Percentiles rank a stretch among this genome's conserved stretches.
Conservation (phyloP, 1,140 invertebrate species). For the Cherax quadricarinatus region DNA sequence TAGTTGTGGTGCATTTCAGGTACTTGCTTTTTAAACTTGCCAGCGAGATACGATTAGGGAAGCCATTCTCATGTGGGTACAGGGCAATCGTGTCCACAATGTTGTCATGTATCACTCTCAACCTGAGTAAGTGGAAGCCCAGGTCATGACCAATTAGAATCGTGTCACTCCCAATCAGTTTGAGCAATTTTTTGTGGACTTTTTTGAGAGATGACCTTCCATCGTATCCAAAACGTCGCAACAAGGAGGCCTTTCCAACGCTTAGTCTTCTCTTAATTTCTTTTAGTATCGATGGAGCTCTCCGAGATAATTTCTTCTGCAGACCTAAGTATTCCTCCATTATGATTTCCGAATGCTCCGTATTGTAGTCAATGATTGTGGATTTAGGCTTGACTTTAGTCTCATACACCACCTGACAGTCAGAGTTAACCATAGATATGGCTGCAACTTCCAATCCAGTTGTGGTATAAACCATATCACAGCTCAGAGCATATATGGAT, state of each 20-base stretch:
- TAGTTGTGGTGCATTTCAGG: background rate
- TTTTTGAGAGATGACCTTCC: constrained; percentile 70
- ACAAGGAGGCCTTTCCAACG: too few species aligned
- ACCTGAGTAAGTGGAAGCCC: constrained; percentile 80
- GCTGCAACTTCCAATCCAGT: constrained; percentile 88
- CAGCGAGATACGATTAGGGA: constrained; percentile 76
- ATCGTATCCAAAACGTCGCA: too few species aligned
- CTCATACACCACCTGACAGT: constrained; percentile 87
- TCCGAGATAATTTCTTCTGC: constrained; percentile 52
- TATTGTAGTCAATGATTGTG: constrained; percentile 90
- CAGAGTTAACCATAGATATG: constrained; percentile 86
- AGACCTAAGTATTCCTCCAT: constrained; percentile 74
- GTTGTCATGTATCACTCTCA: constrained; percentile 88
- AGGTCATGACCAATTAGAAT: constrained; percentile 81
- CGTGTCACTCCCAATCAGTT: constrained; percentile 78
- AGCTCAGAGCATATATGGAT: constrained; percentile 88
- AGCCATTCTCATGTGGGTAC: background rate
- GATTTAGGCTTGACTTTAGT: constrained; percentile 85
- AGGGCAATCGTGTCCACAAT: constrained; percentile 94
- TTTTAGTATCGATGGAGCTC: too few species aligned
- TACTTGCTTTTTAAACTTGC: constrained; percentile 77
- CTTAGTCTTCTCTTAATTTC: too few species aligned
- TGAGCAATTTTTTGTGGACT: constrained; percentile 79
- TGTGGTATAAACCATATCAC: constrained; percentile 94
- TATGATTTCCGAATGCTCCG: constrained; percentile 79